A percentile compares a stretch with the other conserved stretches of the same genome.
Conservation (phyloP, 2,888 invertebrate genomes). For the Eilema depressum region DNA sequence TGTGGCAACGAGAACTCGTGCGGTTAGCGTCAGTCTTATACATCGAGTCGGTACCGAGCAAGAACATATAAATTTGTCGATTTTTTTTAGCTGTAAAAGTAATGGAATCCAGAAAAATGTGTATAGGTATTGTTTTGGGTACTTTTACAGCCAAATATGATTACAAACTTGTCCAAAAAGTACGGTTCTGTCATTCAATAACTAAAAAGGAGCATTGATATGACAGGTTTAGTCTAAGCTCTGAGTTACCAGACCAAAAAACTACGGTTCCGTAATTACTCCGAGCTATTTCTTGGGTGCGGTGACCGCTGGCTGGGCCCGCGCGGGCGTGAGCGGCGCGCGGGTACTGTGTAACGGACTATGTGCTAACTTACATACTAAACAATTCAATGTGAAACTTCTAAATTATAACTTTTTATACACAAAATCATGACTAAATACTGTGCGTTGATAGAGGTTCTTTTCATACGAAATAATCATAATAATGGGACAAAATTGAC, state of each 20-base stretch:
- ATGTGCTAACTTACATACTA: conserved; percentile 63
- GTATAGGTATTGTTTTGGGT: neutral
- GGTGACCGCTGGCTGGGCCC: conserved; percentile 72
- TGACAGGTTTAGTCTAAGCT: conserved; percentile 1
- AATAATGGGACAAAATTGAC: neutral
- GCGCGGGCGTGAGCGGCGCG: conserved; percentile 80
- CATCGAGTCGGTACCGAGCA: conserved; percentile 33
- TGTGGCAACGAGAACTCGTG: conserved; percentile 65
- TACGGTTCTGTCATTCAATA: neutral
- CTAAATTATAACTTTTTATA: conserved; percentile 18
- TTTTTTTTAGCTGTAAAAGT: conserved; percentile 25
- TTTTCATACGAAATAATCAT: neutral
- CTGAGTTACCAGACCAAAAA: conserved; percentile 22
- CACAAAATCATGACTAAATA: neutral
- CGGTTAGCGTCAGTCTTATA: conserved; percentile 79
- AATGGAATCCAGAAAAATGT: conserved; percentile 7
- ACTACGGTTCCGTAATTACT: conserved; percentile 54
- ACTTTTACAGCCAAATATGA: conserved; percentile 9
- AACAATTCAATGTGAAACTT: conserved; percentile 36
- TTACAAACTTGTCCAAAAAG: neutral
- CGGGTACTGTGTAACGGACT: conserved; percentile 80
- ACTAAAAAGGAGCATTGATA: neutral
- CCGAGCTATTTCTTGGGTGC: conserved; percentile 78
- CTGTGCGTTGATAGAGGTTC: neutral
- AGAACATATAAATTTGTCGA: conserved; percentile 15